A percentile compares a stretch with the other conserved stretches of the same genome.
Conservation (phyloP, 2,888 invertebrate genomes). For the Diaprepes abbreviatus region DNA sequence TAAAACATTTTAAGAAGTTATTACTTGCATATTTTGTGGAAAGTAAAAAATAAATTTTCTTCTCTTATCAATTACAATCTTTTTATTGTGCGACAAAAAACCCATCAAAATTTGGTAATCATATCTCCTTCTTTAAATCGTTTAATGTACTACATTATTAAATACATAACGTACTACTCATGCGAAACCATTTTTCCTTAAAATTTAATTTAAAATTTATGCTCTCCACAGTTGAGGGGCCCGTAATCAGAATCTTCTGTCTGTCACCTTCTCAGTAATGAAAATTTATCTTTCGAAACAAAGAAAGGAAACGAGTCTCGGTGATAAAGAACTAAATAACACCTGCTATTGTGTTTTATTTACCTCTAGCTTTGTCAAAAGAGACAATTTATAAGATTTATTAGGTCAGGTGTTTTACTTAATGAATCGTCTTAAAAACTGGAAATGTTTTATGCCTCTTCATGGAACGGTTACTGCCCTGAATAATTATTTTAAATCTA, state of each 20-base stretch:
- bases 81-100: too few species aligned
- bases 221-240: neutral
- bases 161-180: too few species aligned
- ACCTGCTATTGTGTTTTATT: conserved; percentile 48
- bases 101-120: too few species aligned
- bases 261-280: conserved; percentile 38
- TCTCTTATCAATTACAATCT: too few species aligned
- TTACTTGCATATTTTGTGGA: too few species aligned
- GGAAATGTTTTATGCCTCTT: conserved; percentile 29
- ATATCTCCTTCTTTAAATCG: too few species aligned
- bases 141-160: too few species aligned
- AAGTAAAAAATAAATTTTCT: too few species aligned
- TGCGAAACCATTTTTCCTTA: neutral
- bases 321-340: conserved; percentile 46
- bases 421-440: conserved; percentile 49
- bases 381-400: conserved; percentile 46
- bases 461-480: conserved; percentile 13
- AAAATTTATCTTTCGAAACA: conserved; percentile 49
- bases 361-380: conserved; percentile 49
- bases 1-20: too few species aligned
- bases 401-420: conserved; percentile 50
- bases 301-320: conserved; percentile 34
- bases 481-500: conserved; percentile 28
- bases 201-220: conserved; percentile 18
- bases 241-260: conserved; percentile 34